Evolutionary conservation across 2,113 vertebrate genomes (phyloP).

Genomic region (Charina bottae): DNA sequence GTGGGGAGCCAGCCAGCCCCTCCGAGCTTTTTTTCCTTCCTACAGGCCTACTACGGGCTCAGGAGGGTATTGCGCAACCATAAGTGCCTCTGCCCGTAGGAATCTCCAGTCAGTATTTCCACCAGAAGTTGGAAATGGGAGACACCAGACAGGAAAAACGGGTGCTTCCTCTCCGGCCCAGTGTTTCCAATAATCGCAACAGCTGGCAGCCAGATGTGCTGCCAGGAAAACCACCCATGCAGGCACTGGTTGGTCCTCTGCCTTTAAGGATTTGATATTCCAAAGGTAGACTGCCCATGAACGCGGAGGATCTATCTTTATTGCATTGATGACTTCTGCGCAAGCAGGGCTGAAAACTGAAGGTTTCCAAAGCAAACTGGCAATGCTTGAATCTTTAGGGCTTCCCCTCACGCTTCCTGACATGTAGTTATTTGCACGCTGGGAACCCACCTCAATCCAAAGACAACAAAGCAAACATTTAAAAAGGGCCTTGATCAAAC

Average conservation of each 20-base stretch:
- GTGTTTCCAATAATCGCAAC: not conserved
- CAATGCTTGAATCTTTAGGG: not conserved
- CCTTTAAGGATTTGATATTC: not conserved
- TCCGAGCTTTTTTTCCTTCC: not conserved
- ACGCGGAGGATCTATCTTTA: not conserved
- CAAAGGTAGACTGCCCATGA: not conserved
- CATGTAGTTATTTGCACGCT: not conserved
- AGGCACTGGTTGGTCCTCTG: not conserved
- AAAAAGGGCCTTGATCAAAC: not conserved
- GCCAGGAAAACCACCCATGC: not conserved
- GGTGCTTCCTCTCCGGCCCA: not conserved
- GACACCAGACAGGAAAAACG: not conserved
- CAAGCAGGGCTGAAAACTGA: not conserved
- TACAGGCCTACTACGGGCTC: not conserved
- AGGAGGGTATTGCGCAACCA: too few relatives aligned
- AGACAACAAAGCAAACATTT: too few relatives aligned
- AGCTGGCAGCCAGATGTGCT: not conserved
- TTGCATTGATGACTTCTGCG: not conserved
- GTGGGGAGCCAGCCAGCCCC: not conserved
- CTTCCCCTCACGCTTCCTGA: not conserved
- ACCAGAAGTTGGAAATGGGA: not conserved
- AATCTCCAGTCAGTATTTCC: not conserved
- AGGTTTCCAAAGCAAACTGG: not conserved
- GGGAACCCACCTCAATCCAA: not conserved
- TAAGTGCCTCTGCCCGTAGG: not conserved